phyloP scores from a whole-genome alignment of 2,797 vertebrate genomes.

The Sebastes matsubarae region DNA sequence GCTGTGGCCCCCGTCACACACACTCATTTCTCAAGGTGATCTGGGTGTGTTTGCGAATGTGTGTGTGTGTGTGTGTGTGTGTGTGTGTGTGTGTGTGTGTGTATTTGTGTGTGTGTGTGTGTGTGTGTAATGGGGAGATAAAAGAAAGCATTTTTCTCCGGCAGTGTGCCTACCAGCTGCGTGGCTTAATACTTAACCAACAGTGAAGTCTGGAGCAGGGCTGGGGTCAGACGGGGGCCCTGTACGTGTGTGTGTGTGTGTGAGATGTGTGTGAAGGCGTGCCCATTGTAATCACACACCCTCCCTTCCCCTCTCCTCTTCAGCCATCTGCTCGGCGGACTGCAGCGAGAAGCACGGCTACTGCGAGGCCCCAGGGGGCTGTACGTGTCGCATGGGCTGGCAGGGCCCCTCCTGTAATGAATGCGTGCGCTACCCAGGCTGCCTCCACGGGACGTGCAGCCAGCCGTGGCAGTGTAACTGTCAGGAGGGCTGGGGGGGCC shows the following conservation, averaged over 20 bases:
- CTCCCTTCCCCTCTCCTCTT: slow-evolving; percentile 42
- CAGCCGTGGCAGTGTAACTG: slow-evolving; percentile 89
- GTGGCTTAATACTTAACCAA: slow-evolving; percentile 82
- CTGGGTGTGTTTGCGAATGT: slow-evolving; percentile 27
- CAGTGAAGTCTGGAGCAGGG: slow-evolving; percentile 76
- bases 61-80: slow-evolving; percentile 30
- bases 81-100: slow-evolving; percentile 13
- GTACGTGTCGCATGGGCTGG: slow-evolving; percentile 88
- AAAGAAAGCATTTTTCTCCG: slow-evolving; percentile 73
- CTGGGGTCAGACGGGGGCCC: slow-evolving; percentile 71
- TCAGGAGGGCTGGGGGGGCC: slow-evolving; percentile 89
- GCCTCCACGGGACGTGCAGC: slow-evolving; percentile 86
- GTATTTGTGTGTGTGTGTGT: slow-evolving; percentile 13
- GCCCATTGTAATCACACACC: slow-evolving; percentile 75
- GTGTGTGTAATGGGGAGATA: slow-evolving; percentile 47
- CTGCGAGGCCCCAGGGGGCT: slow-evolving; percentile 88
- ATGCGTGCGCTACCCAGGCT: slow-evolving; percentile 87
- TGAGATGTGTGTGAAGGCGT: slow-evolving; percentile 61
- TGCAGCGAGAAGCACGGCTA: slow-evolving; percentile 89
- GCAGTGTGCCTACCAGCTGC: slow-evolving; percentile 82
- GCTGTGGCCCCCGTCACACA: slow-evolving; percentile 43
- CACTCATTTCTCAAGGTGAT: slow-evolving; percentile 69
- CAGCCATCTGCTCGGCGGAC: slow-evolving; percentile 86
- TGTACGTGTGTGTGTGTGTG: slow-evolving; percentile 48
- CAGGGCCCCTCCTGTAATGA: slow-evolving; percentile 87